phyloP scores from a whole-genome alignment of 2,888 invertebrate species.

The Dasysyrphus tricinctus region DNA sequence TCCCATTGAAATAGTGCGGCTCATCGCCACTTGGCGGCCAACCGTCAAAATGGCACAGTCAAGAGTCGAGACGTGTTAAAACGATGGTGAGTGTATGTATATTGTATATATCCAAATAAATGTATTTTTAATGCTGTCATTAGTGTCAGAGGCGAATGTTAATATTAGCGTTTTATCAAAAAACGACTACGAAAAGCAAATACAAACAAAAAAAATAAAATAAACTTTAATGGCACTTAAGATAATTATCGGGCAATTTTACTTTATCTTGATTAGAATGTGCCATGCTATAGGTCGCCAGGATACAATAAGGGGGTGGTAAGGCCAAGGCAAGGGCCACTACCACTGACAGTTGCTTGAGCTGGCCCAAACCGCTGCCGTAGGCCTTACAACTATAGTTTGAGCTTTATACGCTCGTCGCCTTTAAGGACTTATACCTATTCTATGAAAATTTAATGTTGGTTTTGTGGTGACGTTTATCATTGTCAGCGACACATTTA shows the following conservation, averaged over 20 bases:
- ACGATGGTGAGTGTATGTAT: constrained; percentile 16
- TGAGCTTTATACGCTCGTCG: not conserved
- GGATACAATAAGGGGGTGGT: not conserved
- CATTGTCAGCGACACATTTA: constrained; percentile 72
- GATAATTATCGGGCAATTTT: constrained; percentile 75
- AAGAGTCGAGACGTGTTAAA: constrained; percentile 63
- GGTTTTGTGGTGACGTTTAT: constrained; percentile 72
- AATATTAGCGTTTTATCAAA: constrained; percentile 64
- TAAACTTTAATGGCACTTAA: constrained; percentile 72
- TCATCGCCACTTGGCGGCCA: constrained; percentile 1
- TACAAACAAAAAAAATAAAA: constrained; percentile 38
- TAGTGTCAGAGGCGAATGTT: constrained; percentile 72
- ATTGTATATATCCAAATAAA: constrained; percentile 67
- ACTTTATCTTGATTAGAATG: constrained; percentile 75
- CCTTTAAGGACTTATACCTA: constrained; percentile 42
- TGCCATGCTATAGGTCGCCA: constrained; percentile 23
- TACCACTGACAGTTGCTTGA: not conserved
- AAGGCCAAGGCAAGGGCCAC: not conserved
- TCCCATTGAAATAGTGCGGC: not conserved
- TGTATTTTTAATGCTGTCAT: constrained; percentile 75
- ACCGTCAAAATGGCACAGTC: constrained; percentile 45
- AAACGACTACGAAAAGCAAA: constrained; percentile 25
- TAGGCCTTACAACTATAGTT: not conserved
- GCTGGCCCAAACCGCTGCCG: constrained; percentile 15
- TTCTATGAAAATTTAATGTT: constrained; percentile 59